Conservation (phyloP, 2,888 invertebrate species). For the Clepsis dumicolana region DNA sequence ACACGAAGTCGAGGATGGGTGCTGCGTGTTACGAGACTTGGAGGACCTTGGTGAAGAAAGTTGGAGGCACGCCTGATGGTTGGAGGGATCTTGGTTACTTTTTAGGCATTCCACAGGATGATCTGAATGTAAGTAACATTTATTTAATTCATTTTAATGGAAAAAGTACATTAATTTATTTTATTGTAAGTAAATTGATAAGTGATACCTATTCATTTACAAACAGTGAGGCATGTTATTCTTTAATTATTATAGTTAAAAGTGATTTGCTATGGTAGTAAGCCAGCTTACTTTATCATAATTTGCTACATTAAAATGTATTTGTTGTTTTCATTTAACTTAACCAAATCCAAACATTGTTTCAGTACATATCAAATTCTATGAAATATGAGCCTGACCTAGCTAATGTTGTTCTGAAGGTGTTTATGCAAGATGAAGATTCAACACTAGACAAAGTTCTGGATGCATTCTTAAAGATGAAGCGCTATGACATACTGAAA, state of each 20-base stretch:
- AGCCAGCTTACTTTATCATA: not conserved
- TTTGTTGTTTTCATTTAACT: not conserved
- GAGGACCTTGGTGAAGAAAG: slow-evolving; percentile 70
- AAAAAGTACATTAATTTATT: slow-evolving; percentile 50
- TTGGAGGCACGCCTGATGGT: slow-evolving; percentile 74
- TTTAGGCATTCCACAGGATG: slow-evolving; percentile 69
- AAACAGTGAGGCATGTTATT: no score
- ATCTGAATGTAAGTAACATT: slow-evolving; percentile 73
- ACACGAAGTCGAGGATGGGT: slow-evolving; percentile 71
- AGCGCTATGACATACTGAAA: slow-evolving; percentile 83
- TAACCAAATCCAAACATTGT: slow-evolving; percentile 44
- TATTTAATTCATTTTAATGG: slow-evolving; percentile 2
- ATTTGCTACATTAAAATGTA: not conserved
- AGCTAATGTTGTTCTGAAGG: slow-evolving; percentile 82
- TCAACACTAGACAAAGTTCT: slow-evolving; percentile 85
- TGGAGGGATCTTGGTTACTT: slow-evolving; percentile 76
- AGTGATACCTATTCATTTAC: no score
- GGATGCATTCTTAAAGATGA: slow-evolving; percentile 76
- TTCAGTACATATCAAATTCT: slow-evolving; percentile 83
- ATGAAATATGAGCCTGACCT: slow-evolving; percentile 84
- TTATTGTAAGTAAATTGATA: not conserved
- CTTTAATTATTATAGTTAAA: no score
- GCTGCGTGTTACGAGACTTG: slow-evolving; percentile 73
- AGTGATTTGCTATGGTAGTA: not conserved
- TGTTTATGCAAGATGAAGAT: slow-evolving; percentile 81